Percentiles rank a stretch among this genome's conserved stretches.
These are phyloP conservation scores for Sula dactylatra DNA, from an alignment of 2,113 vertebrate genomes.

Conservation along the genomic window DNA sequence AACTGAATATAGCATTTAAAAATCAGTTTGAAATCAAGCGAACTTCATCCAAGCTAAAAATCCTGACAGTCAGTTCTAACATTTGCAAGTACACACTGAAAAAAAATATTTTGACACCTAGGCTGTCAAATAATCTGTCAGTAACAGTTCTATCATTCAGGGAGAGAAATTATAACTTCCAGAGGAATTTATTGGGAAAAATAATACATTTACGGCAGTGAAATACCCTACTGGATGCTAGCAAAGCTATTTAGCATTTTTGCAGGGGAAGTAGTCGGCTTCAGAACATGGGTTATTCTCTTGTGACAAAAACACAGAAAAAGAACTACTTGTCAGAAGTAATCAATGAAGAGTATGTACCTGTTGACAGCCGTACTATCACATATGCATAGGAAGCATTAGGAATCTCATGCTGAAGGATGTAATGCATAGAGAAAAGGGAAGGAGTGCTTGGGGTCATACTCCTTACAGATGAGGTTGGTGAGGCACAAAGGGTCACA, in stretches of 20 bases:
- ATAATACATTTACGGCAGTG: slow-evolving; percentile 8
- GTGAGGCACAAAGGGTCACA: not conserved
- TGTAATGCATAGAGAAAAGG: not conserved
- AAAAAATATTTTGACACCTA: slow-evolving; percentile 64
- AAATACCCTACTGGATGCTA: not conserved
- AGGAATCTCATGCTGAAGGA: not conserved
- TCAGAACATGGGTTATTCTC: not conserved
- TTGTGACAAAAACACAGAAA: not conserved
- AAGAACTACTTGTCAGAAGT: not conserved
- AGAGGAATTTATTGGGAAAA: slow-evolving; percentile 44
- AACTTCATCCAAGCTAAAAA: slow-evolving; percentile 43
- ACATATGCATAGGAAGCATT: not conserved
- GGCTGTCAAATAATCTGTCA: slow-evolving; percentile 50
- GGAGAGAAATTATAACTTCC: slow-evolving; percentile 31
- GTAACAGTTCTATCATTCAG: slow-evolving; percentile 5
- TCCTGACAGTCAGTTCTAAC: slow-evolving; percentile 35
- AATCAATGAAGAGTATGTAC: not conserved
- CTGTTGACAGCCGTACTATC: not conserved
- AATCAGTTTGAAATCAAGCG: slow-evolving; percentile 21
- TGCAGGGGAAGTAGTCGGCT: not conserved
- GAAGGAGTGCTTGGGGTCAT: not conserved
- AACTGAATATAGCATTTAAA: not conserved
- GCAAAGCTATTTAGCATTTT: not conserved
- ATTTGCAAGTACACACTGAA: slow-evolving; percentile 41
- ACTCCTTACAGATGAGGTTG: not conserved